Percentiles rank a stretch among this genome's conserved stretches.
These are phyloP conservation scores for Uropsilus gracilis DNA, from an alignment of 2,113 vertebrate genomes.

Conservation along the genomic window DNA sequence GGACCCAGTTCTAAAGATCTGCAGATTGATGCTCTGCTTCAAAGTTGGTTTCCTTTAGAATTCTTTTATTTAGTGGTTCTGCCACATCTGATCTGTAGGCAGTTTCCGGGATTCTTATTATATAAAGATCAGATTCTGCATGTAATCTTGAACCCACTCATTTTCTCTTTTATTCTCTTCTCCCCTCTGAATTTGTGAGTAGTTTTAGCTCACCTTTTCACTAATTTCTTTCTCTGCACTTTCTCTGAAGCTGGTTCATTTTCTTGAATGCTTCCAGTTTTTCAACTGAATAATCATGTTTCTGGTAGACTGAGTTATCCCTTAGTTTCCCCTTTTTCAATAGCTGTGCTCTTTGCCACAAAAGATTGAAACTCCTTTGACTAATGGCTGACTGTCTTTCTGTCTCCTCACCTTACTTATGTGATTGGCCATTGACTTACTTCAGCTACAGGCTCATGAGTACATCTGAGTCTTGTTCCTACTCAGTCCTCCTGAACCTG, in stretches of 20 bases:
- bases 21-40: background rate
- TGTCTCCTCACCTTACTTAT: background rate
- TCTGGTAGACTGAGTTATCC: background rate
- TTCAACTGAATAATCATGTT: background rate
- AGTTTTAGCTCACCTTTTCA: background rate
- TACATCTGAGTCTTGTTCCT: background rate
- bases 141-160: background rate
- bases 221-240: background rate
- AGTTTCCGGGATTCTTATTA: background rate
- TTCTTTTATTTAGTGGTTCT: background rate
- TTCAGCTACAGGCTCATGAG: background rate
- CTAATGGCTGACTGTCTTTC: background rate
- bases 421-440: background rate
- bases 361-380: background rate
- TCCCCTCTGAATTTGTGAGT: background rate
- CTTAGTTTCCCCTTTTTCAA: background rate
- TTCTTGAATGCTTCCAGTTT: background rate
- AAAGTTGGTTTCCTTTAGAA: background rate
- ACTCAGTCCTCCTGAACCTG: background rate
- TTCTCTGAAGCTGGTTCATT: background rate
- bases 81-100: background rate
- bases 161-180: background rate
- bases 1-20: background rate
- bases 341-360: background rate
- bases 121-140: background rate